Percentiles rank a stretch among this genome's conserved stretches.
phyloP scores from a whole-genome alignment of 2,113 vertebrate species.

The Dasyprocta punctata region DNA sequence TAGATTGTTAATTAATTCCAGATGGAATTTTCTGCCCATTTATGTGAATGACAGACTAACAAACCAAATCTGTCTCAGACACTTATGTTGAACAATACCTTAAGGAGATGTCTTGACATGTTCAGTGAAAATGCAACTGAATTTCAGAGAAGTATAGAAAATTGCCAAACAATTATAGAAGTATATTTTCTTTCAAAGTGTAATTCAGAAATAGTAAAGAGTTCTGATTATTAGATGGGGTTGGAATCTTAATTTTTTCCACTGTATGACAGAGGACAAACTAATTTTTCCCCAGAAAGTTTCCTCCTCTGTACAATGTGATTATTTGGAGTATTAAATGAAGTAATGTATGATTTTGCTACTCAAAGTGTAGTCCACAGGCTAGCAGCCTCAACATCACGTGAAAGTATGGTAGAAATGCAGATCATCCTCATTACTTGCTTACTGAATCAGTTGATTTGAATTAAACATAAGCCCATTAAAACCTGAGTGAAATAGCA shows the following conservation, averaged over 20 bases:
- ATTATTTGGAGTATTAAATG: neutral
- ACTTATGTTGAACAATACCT: neutral
- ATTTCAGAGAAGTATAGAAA: neutral
- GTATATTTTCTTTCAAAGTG: neutral
- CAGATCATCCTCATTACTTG: neutral
- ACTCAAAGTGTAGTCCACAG: neutral
- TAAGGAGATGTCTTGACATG: neutral
- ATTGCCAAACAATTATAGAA: neutral
- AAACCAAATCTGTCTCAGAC: neutral
- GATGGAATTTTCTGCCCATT: neutral
- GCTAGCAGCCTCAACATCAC: neutral
- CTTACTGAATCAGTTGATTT: neutral
- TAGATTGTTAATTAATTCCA: slow-evolving; percentile 38
- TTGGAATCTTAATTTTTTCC: neutral
- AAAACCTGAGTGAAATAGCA: neutral
- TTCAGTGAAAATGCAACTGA: neutral
- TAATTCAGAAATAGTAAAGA: neutral
- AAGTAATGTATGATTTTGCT: neutral
- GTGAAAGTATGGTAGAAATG: neutral
- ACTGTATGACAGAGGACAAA: neutral
- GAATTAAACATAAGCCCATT: neutral
- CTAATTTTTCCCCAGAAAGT: neutral
- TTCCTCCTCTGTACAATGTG: neutral
- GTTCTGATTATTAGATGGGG: neutral
- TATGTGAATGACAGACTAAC: neutral